Evolutionary conservation across 2,113 vertebrate genomes (phyloP), one percentile per base, ranked within the genome.

Genomic region (Pomatostomus ruficeps): DNA sequence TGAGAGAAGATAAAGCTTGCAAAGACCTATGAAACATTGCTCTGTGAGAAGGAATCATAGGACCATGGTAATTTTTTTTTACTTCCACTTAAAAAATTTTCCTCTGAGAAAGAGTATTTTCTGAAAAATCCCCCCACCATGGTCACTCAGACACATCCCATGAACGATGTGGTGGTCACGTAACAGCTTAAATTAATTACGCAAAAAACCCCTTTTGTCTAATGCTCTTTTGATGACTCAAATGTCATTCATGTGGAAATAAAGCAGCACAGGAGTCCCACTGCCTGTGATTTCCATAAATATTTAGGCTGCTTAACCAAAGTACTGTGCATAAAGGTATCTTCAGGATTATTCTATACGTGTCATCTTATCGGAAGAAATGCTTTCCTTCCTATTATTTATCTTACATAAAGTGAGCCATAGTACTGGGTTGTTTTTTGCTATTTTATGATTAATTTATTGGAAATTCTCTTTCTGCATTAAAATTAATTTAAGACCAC

Each of bases 151-250:
- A 84, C 5, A 3, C 11, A 67, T n/a, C 8, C 29, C n/a, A 42
- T 28, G 19, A 89, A 84, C 28, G 11, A 57, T 23, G 11, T 11
- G 12, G 33, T 24, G 11, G 67, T 55, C 28, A 90, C 21, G 21
- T 78, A 85, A 86, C 1, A 24, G 72, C 35, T 94, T 48, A 16
- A 92, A 91, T 67, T 54, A 38, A 24, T 78, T 84, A 33, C 25
- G 11, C n/a, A 77, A 91, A 97, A 79, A 66, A 38, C 0, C 3
- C 29, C 3, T 6, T 38, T 78, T 76, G 31, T 78, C 91, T 65
- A 89, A 87, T 88, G 57, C 85, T 93, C 42, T 97, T 95, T 81
- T 92, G 79, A 94, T 85, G 26, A 94, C 76, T 96, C 62, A 77
- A 40, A 94, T 72, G 36, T 74, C 15, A 19, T 70, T 96, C 24